Conservation (phyloP, 2,113 vertebrate species). For the Nasalis larvatus region DNA sequence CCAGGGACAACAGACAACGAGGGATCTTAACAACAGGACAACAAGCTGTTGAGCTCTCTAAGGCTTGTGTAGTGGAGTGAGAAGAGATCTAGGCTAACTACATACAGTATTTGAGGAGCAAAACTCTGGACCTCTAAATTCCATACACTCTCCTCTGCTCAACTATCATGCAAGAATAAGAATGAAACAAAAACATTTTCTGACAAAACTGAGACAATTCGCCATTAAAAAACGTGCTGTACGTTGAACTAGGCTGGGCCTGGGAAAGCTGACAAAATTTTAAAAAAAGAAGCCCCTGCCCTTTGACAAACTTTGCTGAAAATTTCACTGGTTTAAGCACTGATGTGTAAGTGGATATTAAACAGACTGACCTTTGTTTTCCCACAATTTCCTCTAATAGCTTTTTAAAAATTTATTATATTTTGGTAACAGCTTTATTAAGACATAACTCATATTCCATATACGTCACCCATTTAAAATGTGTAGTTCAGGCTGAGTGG, state of each 20-base stretch:
- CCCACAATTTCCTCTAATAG: not conserved
- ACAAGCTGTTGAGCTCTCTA: not conserved
- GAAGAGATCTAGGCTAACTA: not conserved
- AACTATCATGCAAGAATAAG: not conserved
- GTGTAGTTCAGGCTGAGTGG: not conserved
- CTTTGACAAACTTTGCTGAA: not conserved
- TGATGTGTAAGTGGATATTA: not conserved
- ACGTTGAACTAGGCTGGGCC: not conserved
- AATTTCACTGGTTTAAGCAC: not conserved
- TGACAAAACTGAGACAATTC: not conserved
- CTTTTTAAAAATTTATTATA: not conserved
- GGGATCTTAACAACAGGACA: not conserved
- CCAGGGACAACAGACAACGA: not conserved
- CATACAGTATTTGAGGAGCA: not conserved
- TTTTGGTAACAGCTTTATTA: constrained; percentile 8
- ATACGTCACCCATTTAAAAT: constrained; percentile 26
- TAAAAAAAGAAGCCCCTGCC: not conserved
- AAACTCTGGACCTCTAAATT: not conserved
- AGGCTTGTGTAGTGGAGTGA: not conserved
- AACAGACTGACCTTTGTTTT: not conserved
- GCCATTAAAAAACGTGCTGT: not conserved
- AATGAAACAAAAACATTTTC: not conserved
- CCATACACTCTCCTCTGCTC: not conserved
- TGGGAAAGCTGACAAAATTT: not conserved
- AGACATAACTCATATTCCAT: not conserved